phyloP scores from a whole-genome alignment of 2,113 vertebrate genomes.

The Lampris megalopsis region DNA sequence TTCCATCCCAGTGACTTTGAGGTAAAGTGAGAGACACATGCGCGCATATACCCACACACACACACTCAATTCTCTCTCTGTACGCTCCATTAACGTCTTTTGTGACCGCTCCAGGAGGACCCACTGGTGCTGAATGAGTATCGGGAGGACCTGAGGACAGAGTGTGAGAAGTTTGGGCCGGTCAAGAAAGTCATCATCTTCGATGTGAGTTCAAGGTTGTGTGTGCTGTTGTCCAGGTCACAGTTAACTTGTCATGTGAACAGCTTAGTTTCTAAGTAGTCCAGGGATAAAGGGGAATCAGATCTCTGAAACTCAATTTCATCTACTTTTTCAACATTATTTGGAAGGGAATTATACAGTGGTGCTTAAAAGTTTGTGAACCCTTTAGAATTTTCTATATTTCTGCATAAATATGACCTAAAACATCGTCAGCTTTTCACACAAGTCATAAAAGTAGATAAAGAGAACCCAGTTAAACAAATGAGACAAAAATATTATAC shows the following conservation, averaged over 20 bases:
- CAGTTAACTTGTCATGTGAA: background rate
- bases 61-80: background rate
- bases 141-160: slow-evolving; percentile 91
- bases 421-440: no score
- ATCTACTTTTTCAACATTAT: no score
- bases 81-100: background rate
- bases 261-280: background rate
- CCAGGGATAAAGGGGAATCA: background rate
- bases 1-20: slow-evolving; percentile 97
- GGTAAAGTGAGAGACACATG: slow-evolving; percentile 71
- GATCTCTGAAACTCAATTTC: no score
- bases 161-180: slow-evolving; percentile 96
- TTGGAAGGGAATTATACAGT: no score
- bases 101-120: slow-evolving; percentile 87
- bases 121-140: slow-evolving; percentile 96
- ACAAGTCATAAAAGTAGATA: no score
- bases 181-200: slow-evolving; percentile 97
- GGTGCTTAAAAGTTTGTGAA: no score
- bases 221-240: background rate
- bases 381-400: no score
- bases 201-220: slow-evolving; percentile 87
- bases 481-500: no score
- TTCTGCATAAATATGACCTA: no score
- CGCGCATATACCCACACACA: background rate
- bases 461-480: no score